These are phyloP conservation scores for Regulus satrapa DNA, from an alignment of 2,113 vertebrate genomes.

Conservation along the genomic window DNA sequence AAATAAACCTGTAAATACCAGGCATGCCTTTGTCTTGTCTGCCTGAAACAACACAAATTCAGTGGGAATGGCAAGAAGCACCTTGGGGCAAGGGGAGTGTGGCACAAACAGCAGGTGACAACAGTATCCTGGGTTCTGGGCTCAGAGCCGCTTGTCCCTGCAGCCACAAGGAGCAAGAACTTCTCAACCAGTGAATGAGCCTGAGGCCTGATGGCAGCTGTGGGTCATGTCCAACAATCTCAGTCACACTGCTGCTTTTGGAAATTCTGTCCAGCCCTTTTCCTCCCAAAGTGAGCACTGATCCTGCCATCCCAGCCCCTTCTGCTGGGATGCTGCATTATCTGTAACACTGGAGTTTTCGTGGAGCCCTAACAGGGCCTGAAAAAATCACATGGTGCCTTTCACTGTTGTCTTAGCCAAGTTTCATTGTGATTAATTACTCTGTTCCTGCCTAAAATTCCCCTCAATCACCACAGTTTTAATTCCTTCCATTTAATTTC, in stretches of 20 bases:
- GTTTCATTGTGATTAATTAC: slow-evolving; percentile 32
- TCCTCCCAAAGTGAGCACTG: not conserved
- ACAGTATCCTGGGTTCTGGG: fast-evolving
- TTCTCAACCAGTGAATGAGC: not conserved
- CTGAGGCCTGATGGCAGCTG: not conserved
- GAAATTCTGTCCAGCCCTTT: not conserved
- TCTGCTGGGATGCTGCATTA: not conserved
- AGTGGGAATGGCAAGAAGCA: not conserved
- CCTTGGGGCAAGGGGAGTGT: fast-evolving
- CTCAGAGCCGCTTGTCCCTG: not conserved
- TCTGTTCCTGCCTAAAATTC: not conserved
- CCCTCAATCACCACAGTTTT: not conserved
- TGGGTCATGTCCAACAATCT: not conserved
- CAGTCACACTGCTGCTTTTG: not conserved
- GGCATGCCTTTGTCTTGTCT: not conserved
- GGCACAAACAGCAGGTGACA: not conserved
- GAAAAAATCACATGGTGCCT: slow-evolving; percentile 23
- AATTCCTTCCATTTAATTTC: slow-evolving; percentile 9
- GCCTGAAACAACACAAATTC: not conserved
- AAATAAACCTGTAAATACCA: not conserved
- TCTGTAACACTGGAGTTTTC: not conserved
- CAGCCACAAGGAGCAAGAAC: not conserved
- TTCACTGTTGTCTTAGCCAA: not conserved
- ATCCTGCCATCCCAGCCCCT: not conserved
- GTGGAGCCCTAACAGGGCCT: not conserved